These are phyloP conservation scores for Fringilla coelebs DNA, from an alignment of 2,797 vertebrate species.

Conservation along the genomic window DNA sequence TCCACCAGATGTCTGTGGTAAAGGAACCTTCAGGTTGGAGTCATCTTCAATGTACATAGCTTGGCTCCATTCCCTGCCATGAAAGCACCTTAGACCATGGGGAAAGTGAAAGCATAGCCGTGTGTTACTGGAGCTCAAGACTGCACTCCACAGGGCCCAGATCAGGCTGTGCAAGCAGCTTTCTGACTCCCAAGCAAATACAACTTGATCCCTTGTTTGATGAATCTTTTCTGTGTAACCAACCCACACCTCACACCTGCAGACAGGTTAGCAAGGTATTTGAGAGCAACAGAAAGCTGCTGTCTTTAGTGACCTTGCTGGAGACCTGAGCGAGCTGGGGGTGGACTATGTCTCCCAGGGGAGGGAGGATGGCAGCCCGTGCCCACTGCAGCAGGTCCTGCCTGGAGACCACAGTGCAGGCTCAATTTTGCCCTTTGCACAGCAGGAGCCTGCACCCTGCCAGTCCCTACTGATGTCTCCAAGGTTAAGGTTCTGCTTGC, in stretches of 20 bases:
- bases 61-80: background rate
- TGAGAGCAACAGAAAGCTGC: background rate
- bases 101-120: background rate
- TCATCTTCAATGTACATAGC: background rate
- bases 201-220: background rate
- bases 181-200: background rate
- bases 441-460: background rate
- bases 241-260: background rate
- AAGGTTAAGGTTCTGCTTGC: background rate
- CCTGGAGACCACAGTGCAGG: background rate
- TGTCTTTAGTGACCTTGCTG: background rate
- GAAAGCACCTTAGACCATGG: background rate
- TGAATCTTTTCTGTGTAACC: background rate
- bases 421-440: background rate
- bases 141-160: background rate
- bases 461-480: background rate
- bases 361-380: background rate
- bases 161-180: background rate
- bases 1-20: background rate
- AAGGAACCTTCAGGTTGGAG: background rate
- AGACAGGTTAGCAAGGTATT: background rate
- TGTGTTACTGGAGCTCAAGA: background rate
- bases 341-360: background rate
- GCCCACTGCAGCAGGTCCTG: background rate
- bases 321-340: background rate